Evolutionary conservation across 2,797 vertebrate genomes (phyloP).

Genomic region (Bradypodion ventrale): DNA sequence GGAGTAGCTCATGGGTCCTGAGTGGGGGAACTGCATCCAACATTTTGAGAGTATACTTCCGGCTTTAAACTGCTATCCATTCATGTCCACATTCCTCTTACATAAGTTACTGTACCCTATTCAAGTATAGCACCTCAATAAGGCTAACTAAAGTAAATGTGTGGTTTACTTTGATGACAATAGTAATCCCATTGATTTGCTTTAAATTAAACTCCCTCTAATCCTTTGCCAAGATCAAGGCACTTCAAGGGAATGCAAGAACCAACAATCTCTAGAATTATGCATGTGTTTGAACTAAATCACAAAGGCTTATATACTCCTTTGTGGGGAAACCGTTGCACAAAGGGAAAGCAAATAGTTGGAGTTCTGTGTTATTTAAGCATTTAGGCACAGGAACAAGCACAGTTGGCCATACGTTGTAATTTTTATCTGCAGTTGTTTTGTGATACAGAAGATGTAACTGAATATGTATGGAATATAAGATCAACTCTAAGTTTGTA

Average conservation of each 20-base stretch:
- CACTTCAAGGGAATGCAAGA: constrained; percentile 8
- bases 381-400: constrained; percentile 20
- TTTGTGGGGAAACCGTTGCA: background rate
- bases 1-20: too few species aligned
- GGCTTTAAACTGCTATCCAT: too few species aligned
- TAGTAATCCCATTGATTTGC: background rate
- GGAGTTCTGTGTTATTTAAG: constrained; percentile 32
- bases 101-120: too few species aligned
- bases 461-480: background rate
- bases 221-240: constrained; percentile 20
- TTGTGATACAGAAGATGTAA: constrained; percentile 5
- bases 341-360: background rate
- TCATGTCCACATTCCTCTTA: too few species aligned
- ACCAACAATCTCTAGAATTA: constrained; percentile 9
- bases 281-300: background rate
- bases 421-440: background rate
- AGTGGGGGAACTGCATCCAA: too few species aligned
- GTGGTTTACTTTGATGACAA: too few species aligned
- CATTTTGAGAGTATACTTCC: too few species aligned
- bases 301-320: constrained; percentile 1
- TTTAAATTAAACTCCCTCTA: constrained; percentile 2
- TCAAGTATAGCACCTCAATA: too few species aligned
- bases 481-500: background rate
- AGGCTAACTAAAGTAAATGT: too few species aligned
- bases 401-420: background rate